These are phyloP conservation scores for Dexiosoma caninum DNA, from an alignment of 2,888 invertebrate genomes.

Conservation along the genomic window DNA sequence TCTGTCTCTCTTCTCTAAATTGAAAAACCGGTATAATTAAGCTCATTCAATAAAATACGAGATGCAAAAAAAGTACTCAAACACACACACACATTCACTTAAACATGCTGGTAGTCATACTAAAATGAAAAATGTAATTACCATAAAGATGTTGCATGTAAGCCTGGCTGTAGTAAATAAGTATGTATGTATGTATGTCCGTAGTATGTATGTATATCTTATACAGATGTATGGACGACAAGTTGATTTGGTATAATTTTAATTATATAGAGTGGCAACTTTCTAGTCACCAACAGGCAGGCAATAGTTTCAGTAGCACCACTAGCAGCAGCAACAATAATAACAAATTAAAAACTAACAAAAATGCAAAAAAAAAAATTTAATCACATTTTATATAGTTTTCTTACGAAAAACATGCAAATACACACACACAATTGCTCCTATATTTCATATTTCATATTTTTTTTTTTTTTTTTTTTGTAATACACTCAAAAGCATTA, in stretches of 20 bases:
- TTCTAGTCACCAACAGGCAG: slow-evolving; percentile 47
- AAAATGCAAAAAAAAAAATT: slow-evolving; percentile 33
- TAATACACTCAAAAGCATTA: slow-evolving; percentile 31
- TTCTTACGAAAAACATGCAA: slow-evolving; percentile 10
- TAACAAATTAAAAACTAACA: slow-evolving; percentile 40
- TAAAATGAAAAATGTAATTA: slow-evolving; percentile 54
- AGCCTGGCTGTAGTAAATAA: not conserved
- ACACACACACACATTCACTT: slow-evolving; percentile 10
- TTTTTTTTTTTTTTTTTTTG: no score
- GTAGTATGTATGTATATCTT: no score
- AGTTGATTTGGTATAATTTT: slow-evolving; percentile 50
- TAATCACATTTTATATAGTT: slow-evolving; percentile 56
- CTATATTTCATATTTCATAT: no score
- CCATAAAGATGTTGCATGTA: slow-evolving; percentile 58
- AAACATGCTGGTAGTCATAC: not conserved
- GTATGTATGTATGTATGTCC: slow-evolving; percentile 3
- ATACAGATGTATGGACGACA: slow-evolving; percentile 30
- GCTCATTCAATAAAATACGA: slow-evolving; percentile 49
- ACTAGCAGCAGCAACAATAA: slow-evolving; percentile 8
- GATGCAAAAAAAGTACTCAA: slow-evolving; percentile 55
- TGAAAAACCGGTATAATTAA: slow-evolving; percentile 62
- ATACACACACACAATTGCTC: not conserved
- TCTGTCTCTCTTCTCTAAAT: not conserved
- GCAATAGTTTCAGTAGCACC: not conserved
- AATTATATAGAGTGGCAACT: slow-evolving; percentile 62